These are phyloP conservation scores for Hecatera dysodea DNA, from an alignment of 2,888 invertebrate genomes.

Conservation along the genomic window DNA sequence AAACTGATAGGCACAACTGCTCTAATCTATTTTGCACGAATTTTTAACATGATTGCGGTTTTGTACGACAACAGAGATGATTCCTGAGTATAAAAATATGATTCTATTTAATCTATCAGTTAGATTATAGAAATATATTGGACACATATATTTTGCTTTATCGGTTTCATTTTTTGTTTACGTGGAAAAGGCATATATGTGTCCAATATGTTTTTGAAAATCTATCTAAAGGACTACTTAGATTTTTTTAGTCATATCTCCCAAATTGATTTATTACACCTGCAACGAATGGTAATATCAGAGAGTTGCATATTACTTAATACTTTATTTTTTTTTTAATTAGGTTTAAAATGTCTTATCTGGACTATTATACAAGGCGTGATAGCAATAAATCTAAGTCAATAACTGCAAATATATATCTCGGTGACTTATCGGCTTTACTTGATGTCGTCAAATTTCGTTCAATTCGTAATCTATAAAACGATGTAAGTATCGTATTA, in stretches of 20 bases:
- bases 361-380: background rate
- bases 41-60: background rate
- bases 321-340: no score
- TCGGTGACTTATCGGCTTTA: constrained; percentile 24
- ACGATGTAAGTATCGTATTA: constrained; percentile 6
- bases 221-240: no score
- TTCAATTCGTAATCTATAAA: constrained; percentile 8
- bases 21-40: constrained; percentile 3
- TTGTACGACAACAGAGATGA: background rate
- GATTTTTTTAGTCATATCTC: no score
- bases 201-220: no score
- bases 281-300: background rate
- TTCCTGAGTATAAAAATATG: no score
- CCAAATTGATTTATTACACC: background rate
- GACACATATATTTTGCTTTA: no score
- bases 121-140: no score
- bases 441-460: constrained; percentile 17
- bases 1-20: background rate
- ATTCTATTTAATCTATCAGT: no score
- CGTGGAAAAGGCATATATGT: no score
- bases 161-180: no score
- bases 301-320: constrained; percentile 2
- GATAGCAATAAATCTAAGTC: constrained; percentile 35
- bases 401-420: constrained; percentile 39
- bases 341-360: constrained; percentile 8